phyloP scores from a whole-genome alignment of 2,797 vertebrate species.

The Thripadectes ignobilis region DNA sequence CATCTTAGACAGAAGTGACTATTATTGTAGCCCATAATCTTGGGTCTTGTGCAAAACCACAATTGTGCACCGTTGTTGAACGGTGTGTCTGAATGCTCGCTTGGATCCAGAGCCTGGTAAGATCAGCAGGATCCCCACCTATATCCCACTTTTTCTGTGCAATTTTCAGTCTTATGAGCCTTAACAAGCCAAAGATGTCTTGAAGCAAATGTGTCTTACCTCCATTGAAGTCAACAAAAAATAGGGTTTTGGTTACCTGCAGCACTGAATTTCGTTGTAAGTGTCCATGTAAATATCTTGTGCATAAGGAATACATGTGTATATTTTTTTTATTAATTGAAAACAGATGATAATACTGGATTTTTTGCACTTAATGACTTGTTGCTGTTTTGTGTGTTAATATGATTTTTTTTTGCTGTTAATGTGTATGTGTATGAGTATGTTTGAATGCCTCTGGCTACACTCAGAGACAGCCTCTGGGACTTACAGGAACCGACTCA shows the following conservation, averaged over 20 bases:
- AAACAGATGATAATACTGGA: not conserved
- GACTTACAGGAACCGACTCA: not conserved
- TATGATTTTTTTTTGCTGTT: not conserved
- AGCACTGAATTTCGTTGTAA: not conserved
- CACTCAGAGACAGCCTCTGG: not conserved
- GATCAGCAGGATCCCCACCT: not conserved
- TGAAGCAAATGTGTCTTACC: not conserved
- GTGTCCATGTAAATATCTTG: not conserved
- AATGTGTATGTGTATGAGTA: not conserved
- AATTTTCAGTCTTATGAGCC: not conserved
- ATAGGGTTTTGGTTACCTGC: not conserved
- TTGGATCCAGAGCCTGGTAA: not conserved
- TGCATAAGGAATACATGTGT: not conserved
- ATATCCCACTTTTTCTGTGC: not conserved
- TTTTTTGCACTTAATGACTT: not conserved
- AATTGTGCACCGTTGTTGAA: not conserved
- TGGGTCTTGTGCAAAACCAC: rapidly evolving
- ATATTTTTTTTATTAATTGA: not conserved
- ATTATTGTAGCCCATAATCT: not conserved
- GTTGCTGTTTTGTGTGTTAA: not conserved
- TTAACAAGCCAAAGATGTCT: not conserved
- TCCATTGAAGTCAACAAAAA: not conserved
- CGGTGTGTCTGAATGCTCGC: rapidly evolving
- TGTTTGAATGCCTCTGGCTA: not conserved
- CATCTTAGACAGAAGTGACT: not conserved